These are phyloP conservation scores for Zygothrica quintamaculata DNA, from an alignment of 2,888 invertebrate species.

Conservation along the genomic window DNA sequence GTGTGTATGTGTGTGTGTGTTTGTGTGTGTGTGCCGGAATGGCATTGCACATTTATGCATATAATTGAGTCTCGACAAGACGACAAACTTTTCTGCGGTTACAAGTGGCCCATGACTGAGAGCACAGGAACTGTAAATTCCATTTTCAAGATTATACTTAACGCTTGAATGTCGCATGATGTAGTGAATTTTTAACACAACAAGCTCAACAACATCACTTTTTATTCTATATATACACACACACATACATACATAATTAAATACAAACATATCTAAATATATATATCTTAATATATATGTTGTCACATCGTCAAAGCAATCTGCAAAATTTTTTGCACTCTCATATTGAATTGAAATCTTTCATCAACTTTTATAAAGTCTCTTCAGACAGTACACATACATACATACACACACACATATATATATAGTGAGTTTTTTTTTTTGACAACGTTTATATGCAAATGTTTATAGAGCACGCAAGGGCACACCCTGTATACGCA, in stretches of 20 bases:
- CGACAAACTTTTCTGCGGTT: conserved; percentile 25
- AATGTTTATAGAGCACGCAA: conserved; percentile 21
- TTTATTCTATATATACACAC: no score
- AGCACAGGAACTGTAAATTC: background rate
- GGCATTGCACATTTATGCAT: conserved; percentile 64
- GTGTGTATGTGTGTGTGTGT: conserved; percentile 6
- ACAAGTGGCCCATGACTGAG: background rate
- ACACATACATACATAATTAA: no score
- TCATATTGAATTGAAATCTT: background rate
- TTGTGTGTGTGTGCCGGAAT: conserved; percentile 10
- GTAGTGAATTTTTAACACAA: conserved; percentile 7
- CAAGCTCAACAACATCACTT: background rate
- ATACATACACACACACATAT: background rate
- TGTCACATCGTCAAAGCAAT: background rate
- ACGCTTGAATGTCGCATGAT: conserved; percentile 15
- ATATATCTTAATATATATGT: background rate
- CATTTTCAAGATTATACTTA: conserved; percentile 4
- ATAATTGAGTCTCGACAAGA: conserved; percentile 64
- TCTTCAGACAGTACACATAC: no score
- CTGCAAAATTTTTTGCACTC: background rate
- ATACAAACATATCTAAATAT: no score
- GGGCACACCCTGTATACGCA: conserved; percentile 31
- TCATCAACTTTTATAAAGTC: no score
- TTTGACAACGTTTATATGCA: conserved; percentile 5
- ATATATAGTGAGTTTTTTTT: background rate